Percentiles rank a stretch among this genome's conserved stretches.
phyloP scores from a whole-genome alignment of 2,888 invertebrate species.

The Elegia similella region DNA sequence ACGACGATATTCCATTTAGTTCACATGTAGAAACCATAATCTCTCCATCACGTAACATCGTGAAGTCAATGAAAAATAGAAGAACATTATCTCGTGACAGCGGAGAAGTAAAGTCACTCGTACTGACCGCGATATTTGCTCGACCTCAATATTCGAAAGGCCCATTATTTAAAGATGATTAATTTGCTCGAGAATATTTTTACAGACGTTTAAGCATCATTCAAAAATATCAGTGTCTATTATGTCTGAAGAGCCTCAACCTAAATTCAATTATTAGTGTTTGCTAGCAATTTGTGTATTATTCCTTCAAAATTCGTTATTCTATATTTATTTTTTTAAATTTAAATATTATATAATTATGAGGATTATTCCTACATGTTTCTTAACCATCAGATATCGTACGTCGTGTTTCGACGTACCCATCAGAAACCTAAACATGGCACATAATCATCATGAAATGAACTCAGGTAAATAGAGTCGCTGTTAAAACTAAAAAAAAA shows the following conservation, averaged over 20 bases:
- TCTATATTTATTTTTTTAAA: no score
- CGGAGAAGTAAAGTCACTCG: neutral
- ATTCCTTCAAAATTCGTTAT: no score
- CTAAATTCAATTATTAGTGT: neutral
- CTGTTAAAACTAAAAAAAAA: no score
- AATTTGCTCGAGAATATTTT: neutral
- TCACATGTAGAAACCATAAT: neutral
- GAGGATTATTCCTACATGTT: no score
- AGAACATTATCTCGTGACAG: neutral
- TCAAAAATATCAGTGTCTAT: neutral
- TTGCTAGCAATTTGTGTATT: neutral
- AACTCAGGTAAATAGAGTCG: no score
- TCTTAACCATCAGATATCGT: no score
- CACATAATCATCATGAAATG: no score
- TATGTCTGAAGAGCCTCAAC: neutral
- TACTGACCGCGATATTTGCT: neutral
- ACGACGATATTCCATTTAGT: neutral
- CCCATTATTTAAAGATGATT: slow-evolving; percentile 1
- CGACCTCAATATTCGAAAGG: neutral
- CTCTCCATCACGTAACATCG: neutral
- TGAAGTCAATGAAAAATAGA: neutral
- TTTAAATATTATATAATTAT: no score
- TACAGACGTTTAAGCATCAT: neutral
- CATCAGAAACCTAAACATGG: no score
- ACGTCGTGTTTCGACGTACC: no score